Evolutionary conservation across 30 jellyfish, hydroid and myxozoan species (phyloP), one percentile per base, ranked within the genome.

Genomic region (Catostylus mosaicus): DNA sequence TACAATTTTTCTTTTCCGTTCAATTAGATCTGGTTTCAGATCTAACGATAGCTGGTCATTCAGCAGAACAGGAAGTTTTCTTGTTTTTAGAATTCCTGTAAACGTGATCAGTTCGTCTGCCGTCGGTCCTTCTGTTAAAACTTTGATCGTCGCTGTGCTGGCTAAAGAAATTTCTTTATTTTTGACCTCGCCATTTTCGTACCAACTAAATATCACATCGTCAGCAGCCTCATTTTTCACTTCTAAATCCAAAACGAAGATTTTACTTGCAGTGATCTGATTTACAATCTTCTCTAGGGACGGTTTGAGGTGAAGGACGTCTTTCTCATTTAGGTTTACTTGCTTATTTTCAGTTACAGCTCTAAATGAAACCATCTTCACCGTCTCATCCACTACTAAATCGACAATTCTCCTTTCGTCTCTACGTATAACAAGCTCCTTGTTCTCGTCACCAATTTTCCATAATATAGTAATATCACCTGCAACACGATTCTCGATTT

Each of bases 401-500:
- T 20, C 72, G 26, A 60, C 31, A 7, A 11, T 30, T 5, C 23
- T 26, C 3, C 33, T 43, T 32, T 34, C 33, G 18, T 80, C 85
- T 45, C 56, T 40, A 8, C 47, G 40, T 22, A 82, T 30, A 4
- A 26, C 68, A 18, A 51, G 2, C 16, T 77, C 65, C 36, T 82
- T 82, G 11, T 8, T 38, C 33, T 37, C 51, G 7, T 66, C 70
- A n/a, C 71, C 75, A 16, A 24, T 32, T 2, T 48, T 70, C 91
- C 91, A 81, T 6, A 7, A 9, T 0, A 81, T 57, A 30, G 12
- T 67, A 29, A 82, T 37, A 23, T 35, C 86, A 10, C 80, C 92
- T 5, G 86, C 71, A 22, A 59, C 92, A n/a, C 52, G 29, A 50
- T 82, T 82, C 27, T 32, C 68, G 59, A 76, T 20, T 9, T 33